phyloP scores from a whole-genome alignment of 1,140 invertebrate genomes.

The Notospermus geniculatus region DNA sequence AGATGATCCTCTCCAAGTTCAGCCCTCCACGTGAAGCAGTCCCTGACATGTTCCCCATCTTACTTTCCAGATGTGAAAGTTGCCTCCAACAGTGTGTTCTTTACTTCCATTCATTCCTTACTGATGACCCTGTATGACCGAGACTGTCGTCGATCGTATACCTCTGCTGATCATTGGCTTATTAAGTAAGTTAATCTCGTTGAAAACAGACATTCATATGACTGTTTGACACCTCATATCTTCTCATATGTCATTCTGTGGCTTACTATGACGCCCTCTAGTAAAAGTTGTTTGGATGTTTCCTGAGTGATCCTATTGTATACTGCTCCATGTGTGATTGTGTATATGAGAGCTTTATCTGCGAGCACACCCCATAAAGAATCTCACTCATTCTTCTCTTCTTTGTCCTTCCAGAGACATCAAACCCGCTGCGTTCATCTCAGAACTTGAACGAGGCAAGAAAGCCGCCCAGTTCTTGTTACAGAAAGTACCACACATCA shows the following conservation, averaged over 20 bases:
- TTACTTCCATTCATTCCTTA: slow-evolving; percentile 82
- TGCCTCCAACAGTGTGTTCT: slow-evolving; percentile 72
- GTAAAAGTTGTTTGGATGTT: too few relatives aligned
- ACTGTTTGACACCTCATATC: too few relatives aligned
- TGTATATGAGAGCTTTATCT: too few relatives aligned
- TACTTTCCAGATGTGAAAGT: slow-evolving; percentile 71
- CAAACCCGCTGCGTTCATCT: slow-evolving; percentile 79
- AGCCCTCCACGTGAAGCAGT: too few relatives aligned
- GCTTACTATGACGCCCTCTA: too few relatives aligned
- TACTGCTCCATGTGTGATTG: too few relatives aligned
- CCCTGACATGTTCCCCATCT: too few relatives aligned
- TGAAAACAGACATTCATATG: neutral
- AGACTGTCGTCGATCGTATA: slow-evolving; percentile 84
- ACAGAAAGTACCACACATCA: slow-evolving; percentile 94
- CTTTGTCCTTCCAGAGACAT: slow-evolving; percentile 75
- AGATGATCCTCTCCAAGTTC: too few relatives aligned
- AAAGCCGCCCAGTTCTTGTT: slow-evolving; percentile 80
- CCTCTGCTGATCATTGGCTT: slow-evolving; percentile 84
- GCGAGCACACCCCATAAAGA: too few relatives aligned
- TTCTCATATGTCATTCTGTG: too few relatives aligned
- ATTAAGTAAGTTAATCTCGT: slow-evolving; percentile 62
- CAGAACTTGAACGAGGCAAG: slow-evolving; percentile 87
- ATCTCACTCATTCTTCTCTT: too few relatives aligned
- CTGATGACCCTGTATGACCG: slow-evolving; percentile 88
- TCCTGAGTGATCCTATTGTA: too few relatives aligned